Conservation (phyloP, 2,113 vertebrate species). For the Lasiurus borealis region DNA sequence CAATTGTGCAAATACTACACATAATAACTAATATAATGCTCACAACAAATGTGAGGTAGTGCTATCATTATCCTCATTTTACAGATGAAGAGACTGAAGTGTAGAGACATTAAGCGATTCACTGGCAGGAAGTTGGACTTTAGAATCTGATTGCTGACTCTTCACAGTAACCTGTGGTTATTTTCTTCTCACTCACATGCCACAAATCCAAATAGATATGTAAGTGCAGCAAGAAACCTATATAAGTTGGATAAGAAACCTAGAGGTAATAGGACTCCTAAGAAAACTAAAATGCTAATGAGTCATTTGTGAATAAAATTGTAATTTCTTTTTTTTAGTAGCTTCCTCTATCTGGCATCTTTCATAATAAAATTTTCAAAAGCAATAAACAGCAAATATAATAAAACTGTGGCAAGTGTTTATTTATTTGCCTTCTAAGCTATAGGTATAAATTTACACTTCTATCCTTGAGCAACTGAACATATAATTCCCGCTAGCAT, state of each 20-base stretch:
- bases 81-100: not conserved
- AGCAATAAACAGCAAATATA: not conserved
- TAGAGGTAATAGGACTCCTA: not conserved
- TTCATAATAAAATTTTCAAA: slow-evolving; percentile 55
- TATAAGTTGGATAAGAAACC: not conserved
- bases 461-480: not conserved
- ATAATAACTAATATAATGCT: not conserved
- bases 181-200: not conserved
- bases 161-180: not conserved
- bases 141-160: not conserved
- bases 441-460: not conserved
- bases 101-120: not conserved
- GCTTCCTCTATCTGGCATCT: slow-evolving; percentile 38
- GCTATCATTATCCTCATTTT: not conserved
- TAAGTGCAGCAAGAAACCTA: not conserved
- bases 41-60: not conserved
- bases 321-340: not conserved
- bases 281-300: slow-evolving; percentile 35
- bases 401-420: not conserved
- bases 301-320: slow-evolving; percentile 55
- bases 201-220: not conserved
- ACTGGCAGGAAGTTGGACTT: not conserved
- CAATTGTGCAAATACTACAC: not conserved
- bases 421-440: not conserved
- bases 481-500: not conserved